Evolutionary conservation across 2,888 invertebrate species (phyloP).

Genomic region (Cylloceria caligata): DNA sequence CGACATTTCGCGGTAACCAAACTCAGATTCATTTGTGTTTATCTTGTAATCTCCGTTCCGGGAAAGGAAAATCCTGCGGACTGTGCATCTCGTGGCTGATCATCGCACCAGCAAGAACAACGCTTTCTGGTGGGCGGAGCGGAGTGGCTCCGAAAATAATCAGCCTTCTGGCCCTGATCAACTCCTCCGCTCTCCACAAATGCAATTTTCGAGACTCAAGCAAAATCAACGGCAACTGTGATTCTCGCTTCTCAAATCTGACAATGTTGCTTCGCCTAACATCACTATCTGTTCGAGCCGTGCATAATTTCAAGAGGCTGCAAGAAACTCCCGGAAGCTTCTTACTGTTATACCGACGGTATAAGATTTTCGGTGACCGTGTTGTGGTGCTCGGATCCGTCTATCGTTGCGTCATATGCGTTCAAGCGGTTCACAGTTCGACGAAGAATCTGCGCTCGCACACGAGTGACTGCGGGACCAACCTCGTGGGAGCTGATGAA

Average conservation of each 20-base stretch:
- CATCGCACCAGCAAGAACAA: neutral
- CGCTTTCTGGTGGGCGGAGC: neutral
- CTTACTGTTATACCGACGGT: too few relatives aligned
- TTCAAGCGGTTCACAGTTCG: too few relatives aligned
- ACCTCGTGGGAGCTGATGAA: too few relatives aligned
- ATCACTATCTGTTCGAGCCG: neutral
- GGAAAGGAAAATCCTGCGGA: slow-evolving; percentile 1
- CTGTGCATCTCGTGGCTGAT: slow-evolving; percentile 1
- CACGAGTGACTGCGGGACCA: too few relatives aligned
- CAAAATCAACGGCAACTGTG: too few relatives aligned
- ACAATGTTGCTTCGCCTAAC: neutral
- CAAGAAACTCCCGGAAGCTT: too few relatives aligned
- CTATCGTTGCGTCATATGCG: too few relatives aligned
- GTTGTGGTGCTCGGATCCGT: too few relatives aligned
- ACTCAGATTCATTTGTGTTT: neutral
- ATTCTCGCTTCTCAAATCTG: neutral
- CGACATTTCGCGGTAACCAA: neutral
- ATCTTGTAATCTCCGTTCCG: neutral
- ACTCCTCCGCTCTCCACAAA: neutral
- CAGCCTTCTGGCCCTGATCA: neutral
- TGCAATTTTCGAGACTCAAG: too few relatives aligned
- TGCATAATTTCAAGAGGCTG: neutral
- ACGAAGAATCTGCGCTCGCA: too few relatives aligned
- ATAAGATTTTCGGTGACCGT: too few relatives aligned
- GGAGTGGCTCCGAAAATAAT: neutral